Evolutionary conservation across 2,797 vertebrate genomes (phyloP), one percentile per base, ranked within the genome.

Genomic region (Tympanoctomys barrerae): DNA sequence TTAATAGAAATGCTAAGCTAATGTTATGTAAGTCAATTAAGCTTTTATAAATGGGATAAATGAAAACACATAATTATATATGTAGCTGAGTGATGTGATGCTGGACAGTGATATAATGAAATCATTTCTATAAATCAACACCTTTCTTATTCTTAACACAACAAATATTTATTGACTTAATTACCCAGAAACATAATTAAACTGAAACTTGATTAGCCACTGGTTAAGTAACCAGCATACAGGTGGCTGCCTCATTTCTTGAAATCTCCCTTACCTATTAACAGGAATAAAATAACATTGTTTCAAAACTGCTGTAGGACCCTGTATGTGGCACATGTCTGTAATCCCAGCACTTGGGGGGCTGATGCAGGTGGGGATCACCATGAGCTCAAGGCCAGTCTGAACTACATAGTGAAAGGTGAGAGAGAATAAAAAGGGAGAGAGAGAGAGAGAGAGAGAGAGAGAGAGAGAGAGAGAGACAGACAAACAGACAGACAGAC

Each of bases 21-120:
- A 96, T 68, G 64, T 84, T 82, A 95, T 79, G 81, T 9, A 92
- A 96, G 84, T 96, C 71, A 90, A 97, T 97, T 97, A 97, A 97
- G 80, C 81, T 61, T 64, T 94, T 94, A 90, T 28, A 31, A 87
- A 94, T 91, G 8, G 26, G 36, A 3, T 96, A 97, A 94, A 31
- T 19, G 62, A 89, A 95, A 96, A 77, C 21, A n/a, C 89, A 13
- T 28, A 79, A 96, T 85, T 90, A 68, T 77, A 54, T 4, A 36
- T 33, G 11, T 13, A 68, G 21, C 21, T 42, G 7, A 71, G 2
- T 31, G 61, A 8, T 77, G 7, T 57, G 1, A 21, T 90, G n/a
- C 42, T 26, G 28, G 18, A 57, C 26, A 91, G 19, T 39, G 21
- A 73, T 4, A 71, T 6, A 26, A 14, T 89, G 54, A 94, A 82